Percentiles rank a stretch among this genome's conserved stretches.
Conservation (phyloP, 2,113 vertebrate species). For the Alethe castanea region DNA sequence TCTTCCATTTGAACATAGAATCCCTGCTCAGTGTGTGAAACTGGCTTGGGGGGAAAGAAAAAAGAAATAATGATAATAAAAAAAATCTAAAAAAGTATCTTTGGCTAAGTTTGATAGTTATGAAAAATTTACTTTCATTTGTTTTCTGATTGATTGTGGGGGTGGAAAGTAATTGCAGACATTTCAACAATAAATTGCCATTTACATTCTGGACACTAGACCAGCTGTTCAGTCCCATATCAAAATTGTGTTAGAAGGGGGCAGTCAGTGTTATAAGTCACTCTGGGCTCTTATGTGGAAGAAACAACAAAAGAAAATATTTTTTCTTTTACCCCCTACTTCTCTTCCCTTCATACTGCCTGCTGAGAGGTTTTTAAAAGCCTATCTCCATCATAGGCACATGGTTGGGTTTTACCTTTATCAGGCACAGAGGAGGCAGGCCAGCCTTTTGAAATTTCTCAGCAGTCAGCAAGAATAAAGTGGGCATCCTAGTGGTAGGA, state of each 20-base stretch:
- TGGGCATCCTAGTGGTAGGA: constrained; percentile 58
- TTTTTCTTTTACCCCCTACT: constrained; percentile 25
- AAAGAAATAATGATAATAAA: neutral
- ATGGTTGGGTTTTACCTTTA: constrained; percentile 47
- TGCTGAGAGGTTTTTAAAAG: constrained; percentile 57
- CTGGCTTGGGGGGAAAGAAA: neutral
- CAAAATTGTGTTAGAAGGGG: constrained; percentile 5
- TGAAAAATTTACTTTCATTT: neutral
- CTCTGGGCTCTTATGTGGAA: neutral
- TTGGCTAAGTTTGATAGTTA: neutral
- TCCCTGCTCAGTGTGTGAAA: neutral
- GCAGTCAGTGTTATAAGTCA: constrained; percentile 20
- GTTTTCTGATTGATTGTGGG: neutral
- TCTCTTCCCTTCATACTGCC: constrained; percentile 4
- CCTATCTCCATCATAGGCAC: neutral
- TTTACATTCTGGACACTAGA: neutral
- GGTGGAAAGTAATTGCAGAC: neutral
- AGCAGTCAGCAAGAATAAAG: constrained; percentile 63
- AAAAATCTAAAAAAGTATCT: neutral
- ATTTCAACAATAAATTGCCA: neutral
- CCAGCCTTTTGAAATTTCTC: constrained; percentile 65
- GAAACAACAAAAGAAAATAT: constrained; percentile 20
- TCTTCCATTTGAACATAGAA: neutral
- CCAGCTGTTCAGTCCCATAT: neutral
- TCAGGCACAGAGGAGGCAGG: constrained; percentile 27